Evolutionary conservation across 1,140 invertebrate species (phyloP).

Genomic region (Drosophila rufa): DNA sequence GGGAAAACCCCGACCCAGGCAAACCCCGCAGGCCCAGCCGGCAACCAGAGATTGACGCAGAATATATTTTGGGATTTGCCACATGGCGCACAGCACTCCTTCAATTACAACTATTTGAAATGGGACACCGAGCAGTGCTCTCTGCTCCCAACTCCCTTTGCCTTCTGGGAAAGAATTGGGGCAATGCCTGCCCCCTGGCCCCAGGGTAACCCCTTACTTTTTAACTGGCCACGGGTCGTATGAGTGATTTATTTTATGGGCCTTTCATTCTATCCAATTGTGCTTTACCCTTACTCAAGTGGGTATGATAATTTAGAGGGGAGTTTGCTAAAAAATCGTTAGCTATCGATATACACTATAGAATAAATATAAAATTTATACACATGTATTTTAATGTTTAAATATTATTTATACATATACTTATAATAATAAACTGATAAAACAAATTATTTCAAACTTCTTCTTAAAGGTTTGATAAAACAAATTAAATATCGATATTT

Average conservation of each 20-base stretch:
- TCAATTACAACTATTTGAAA: constrained; percentile 80
- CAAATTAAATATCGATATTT: too few species aligned
- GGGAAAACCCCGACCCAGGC: neutral
- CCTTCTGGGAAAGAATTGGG: neutral
- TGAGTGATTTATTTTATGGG: constrained; percentile 73
- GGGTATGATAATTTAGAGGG: neutral
- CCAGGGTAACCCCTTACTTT: constrained; percentile 1
- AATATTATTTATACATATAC: too few species aligned
- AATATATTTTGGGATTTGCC: constrained; percentile 72
- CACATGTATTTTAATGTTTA: too few species aligned
- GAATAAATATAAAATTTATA: neutral
- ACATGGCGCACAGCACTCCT: constrained; percentile 53
- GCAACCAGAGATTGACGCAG: constrained; percentile 56
- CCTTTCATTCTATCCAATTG: constrained; percentile 4
- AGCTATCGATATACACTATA: too few species aligned
- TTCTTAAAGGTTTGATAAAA: too few species aligned
- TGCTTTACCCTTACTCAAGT: neutral
- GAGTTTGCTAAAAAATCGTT: neutral
- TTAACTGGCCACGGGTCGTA: constrained; percentile 38
- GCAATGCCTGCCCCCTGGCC: neutral
- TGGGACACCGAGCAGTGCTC: constrained; percentile 27
- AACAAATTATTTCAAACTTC: too few species aligned
- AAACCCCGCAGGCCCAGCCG: neutral
- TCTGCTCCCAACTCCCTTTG: neutral
- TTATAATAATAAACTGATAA: too few species aligned